These are phyloP conservation scores for Furnarius figulus DNA, from an alignment of 2,113 vertebrate genomes.

Conservation along the genomic window DNA sequence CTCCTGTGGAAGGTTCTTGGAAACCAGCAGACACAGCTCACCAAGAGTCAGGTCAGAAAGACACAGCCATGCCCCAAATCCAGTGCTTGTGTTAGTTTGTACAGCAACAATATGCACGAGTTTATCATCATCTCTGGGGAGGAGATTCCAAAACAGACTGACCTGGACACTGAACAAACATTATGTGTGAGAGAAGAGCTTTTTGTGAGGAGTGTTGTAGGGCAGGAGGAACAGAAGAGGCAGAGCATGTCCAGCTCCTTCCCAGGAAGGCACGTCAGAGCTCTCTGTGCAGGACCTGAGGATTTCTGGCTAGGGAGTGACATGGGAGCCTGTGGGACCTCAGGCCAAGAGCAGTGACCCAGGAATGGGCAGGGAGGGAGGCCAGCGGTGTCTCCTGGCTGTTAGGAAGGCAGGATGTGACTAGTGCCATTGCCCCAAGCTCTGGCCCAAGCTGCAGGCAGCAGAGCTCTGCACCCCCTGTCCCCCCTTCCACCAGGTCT, in stretches of 20 bases:
- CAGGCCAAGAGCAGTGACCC: not conserved
- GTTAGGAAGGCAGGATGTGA: not conserved
- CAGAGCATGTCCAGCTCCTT: not conserved
- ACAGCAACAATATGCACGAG: not conserved
- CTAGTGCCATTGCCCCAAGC: fast-evolving
- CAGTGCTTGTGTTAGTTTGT: not conserved
- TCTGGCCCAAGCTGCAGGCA: not conserved
- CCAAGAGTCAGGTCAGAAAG: not conserved
- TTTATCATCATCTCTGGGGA: not conserved
- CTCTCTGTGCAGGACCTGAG: not conserved
- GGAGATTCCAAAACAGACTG: not conserved
- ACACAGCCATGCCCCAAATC: not conserved
- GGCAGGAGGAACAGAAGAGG: fast-evolving
- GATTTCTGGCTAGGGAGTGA: not conserved
- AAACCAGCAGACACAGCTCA: not conserved
- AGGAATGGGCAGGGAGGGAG: no score
- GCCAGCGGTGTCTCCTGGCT: fast-evolving
- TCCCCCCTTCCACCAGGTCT: not conserved
- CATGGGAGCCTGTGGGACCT: fast-evolving
- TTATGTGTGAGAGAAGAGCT: not conserved
- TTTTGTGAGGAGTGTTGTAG: not conserved
- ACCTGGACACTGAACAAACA: not conserved
- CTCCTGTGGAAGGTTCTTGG: not conserved
- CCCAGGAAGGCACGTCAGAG: not conserved
- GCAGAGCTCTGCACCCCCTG: not conserved